These are phyloP conservation scores for Campoletis sonorensis DNA, from an alignment of 1,140 invertebrate species.

Conservation along the genomic window DNA sequence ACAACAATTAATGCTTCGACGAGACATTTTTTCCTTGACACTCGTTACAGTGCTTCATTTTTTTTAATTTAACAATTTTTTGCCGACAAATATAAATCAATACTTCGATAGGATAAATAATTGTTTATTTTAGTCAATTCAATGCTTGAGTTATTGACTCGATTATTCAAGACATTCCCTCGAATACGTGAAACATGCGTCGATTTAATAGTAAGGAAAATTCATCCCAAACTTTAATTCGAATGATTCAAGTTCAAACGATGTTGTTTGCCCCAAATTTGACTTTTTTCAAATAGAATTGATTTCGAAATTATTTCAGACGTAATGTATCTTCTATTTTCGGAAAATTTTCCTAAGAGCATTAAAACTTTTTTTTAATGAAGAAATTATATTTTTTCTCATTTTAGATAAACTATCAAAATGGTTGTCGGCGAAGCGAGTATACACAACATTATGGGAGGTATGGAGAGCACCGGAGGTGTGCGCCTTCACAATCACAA, in stretches of 20 bases:
- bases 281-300: too few relatives aligned
- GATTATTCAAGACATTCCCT: not conserved
- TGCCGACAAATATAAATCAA: too few relatives aligned
- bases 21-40: not conserved
- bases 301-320: not conserved
- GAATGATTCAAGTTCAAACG: too few relatives aligned
- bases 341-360: too few relatives aligned
- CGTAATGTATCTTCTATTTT: not conserved
- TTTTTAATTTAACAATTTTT: not conserved
- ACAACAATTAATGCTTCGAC: not conserved
- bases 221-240: too few relatives aligned
- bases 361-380: not conserved
- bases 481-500: conserved; percentile 89
- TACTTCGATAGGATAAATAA: too few relatives aligned
- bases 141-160: not conserved
- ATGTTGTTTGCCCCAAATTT: too few relatives aligned
- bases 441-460: conserved; percentile 90
- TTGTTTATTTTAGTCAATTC: too few relatives aligned
- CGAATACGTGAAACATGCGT: too few relatives aligned
- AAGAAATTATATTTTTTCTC: conserved; percentile 40
- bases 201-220: too few relatives aligned
- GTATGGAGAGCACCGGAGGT: conserved; percentile 88
- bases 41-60: not conserved
- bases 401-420: conserved; percentile 72
- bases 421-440: conserved; percentile 86